Percentiles rank a stretch among this genome's conserved stretches.
phyloP scores from a whole-genome alignment of 2,113 vertebrate species.

The Progne subis region DNA sequence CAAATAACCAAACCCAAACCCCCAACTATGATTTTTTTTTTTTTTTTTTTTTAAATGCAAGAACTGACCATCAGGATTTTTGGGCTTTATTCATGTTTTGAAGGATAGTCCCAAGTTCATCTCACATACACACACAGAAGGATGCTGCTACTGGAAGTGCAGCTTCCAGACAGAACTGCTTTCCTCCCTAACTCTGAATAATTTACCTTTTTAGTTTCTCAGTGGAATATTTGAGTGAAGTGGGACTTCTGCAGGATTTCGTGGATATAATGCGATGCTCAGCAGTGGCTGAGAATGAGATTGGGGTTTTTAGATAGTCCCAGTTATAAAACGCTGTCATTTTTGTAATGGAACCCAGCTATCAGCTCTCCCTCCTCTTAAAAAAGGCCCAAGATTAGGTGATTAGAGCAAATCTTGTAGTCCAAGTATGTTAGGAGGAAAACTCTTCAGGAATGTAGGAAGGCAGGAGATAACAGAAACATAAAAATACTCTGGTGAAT shows the following conservation, averaged over 20 bases:
- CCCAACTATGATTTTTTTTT: fast-evolving
- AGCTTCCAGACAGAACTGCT: neutral
- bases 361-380: neutral
- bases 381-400: conserved; percentile 8
- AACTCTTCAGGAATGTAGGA: conserved; percentile 52
- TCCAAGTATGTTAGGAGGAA: conserved; percentile 32
- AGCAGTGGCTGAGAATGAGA: neutral
- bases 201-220: neutral
- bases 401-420: conserved; percentile 34
- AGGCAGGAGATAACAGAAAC: conserved; percentile 48
- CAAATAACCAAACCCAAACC: neutral
- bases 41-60: neutral
- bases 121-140: neutral
- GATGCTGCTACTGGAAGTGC: neutral
- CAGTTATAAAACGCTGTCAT: neutral
- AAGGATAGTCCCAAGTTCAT: neutral
- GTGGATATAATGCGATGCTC: neutral
- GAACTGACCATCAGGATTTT: neutral
- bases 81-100: neutral
- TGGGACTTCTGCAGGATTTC: conserved; percentile 3
- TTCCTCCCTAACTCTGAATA: neutral
- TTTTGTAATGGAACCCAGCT: conserved; percentile 17
- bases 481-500: conserved; percentile 31
- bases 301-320: neutral
- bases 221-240: conserved; percentile 9